Conservation (phyloP, 2,888 invertebrate species). For the Macaria liturata region DNA sequence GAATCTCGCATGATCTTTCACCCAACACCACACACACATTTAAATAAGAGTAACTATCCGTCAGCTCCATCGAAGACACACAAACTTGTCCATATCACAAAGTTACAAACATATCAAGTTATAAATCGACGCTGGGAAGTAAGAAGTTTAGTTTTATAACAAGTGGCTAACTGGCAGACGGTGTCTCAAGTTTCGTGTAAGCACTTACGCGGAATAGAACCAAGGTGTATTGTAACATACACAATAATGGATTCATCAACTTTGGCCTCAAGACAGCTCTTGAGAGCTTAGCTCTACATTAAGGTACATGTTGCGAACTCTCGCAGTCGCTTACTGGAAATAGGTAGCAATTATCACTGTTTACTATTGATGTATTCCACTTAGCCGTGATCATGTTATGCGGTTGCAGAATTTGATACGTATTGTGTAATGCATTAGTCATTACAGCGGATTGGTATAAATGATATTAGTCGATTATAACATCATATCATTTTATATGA, state of each 20-base stretch:
- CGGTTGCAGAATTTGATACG: too few species aligned
- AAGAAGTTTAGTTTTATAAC: conserved; percentile 36
- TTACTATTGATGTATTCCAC: too few species aligned
- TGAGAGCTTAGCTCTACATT: neutral
- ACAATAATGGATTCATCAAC: conserved; percentile 18
- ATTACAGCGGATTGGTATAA: too few species aligned
- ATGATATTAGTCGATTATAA: too few species aligned
- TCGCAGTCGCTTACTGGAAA: too few species aligned
- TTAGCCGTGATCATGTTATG: too few species aligned
- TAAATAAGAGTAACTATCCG: too few species aligned
- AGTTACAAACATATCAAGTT: conserved; percentile 32
- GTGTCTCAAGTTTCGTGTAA: conserved; percentile 24
- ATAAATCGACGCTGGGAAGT: conserved; percentile 32
- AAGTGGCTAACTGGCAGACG: conserved; percentile 27
- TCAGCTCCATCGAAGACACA: conserved; percentile 3
- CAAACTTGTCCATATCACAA: conserved; percentile 32
- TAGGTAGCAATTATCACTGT: too few species aligned
- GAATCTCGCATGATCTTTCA: too few species aligned
- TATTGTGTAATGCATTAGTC: too few species aligned
- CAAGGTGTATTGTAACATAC: conserved; percentile 17
- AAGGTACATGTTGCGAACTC: neutral
- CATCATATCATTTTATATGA: too few species aligned
- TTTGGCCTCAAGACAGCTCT: neutral
- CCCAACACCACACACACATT: neutral
- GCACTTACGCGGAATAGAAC: conserved; percentile 20